A percentile compares a stretch with the other conserved stretches of the same genome.
Conservation (phyloP, 2,797 vertebrate genomes). For the Manis pentadactyla region DNA sequence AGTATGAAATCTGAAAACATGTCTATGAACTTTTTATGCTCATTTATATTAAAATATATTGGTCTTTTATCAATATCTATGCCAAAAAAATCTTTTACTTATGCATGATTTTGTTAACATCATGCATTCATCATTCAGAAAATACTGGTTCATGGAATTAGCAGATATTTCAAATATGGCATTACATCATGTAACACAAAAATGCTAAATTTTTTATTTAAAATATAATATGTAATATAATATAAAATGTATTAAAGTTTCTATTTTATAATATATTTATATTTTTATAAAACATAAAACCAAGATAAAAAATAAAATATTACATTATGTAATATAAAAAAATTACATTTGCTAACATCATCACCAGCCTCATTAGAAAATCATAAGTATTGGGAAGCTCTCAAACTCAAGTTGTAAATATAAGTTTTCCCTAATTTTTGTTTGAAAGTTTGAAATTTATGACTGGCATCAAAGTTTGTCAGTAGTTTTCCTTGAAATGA, state of each 20-base stretch:
- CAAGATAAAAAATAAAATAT: too few species aligned
- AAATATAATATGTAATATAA: too few species aligned
- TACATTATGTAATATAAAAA: background rate
- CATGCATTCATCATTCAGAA: background rate
- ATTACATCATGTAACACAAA: background rate
- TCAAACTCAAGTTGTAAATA: background rate
- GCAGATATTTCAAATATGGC: background rate
- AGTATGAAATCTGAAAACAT: background rate
- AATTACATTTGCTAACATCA: background rate
- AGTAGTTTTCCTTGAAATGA: constrained; percentile 5
- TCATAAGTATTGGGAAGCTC: background rate
- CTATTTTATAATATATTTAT: too few species aligned
- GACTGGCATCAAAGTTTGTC: background rate
- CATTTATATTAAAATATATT: background rate
- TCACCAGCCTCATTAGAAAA: background rate
- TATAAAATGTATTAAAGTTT: too few species aligned
- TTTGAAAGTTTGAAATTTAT: constrained; percentile 35
- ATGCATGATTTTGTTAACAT: background rate
- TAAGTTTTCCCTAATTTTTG: background rate
- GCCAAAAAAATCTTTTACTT: background rate
- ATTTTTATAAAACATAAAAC: too few species aligned
- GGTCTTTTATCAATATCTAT: background rate
- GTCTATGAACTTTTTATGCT: background rate
- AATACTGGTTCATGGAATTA: background rate
- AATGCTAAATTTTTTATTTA: background rate